phyloP scores from a whole-genome alignment of 2,888 invertebrate species.

The Coenonympha arcania region DNA sequence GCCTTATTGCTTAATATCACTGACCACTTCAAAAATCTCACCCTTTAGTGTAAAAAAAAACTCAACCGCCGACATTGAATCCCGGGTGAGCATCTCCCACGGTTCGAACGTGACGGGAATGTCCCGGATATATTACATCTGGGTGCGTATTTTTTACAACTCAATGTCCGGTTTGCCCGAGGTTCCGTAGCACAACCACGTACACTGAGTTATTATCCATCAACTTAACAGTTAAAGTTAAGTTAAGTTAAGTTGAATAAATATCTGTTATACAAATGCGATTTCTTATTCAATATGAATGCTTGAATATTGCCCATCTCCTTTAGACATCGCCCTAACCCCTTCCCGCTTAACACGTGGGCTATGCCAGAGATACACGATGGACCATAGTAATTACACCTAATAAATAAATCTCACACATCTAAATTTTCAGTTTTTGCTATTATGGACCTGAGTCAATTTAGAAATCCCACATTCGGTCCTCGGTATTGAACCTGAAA shows the following conservation, averaged over 20 bases:
- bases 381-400: too few relatives aligned
- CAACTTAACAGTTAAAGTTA: neutral
- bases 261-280: neutral
- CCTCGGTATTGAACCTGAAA: too few relatives aligned
- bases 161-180: slow-evolving; percentile 36
- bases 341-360: too few relatives aligned
- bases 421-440: too few relatives aligned
- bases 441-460: too few relatives aligned
- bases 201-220: slow-evolving; percentile 11
- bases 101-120: slow-evolving; percentile 58
- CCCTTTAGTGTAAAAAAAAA: slow-evolving; percentile 28
- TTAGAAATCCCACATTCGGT: too few relatives aligned
- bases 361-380: too few relatives aligned
- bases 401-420: too few relatives aligned
- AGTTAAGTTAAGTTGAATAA: neutral
- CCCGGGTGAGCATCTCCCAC: slow-evolving; percentile 51
- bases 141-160: slow-evolving; percentile 39
- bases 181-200: slow-evolving; percentile 13
- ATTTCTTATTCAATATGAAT: too few relatives aligned
- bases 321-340: too few relatives aligned
- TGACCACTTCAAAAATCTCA: neutral
- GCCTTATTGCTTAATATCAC: neutral
- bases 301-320: too few relatives aligned
- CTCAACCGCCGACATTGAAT: slow-evolving; percentile 52
- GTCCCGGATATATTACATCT: slow-evolving; percentile 32